phyloP scores from a whole-genome alignment of 2,888 invertebrate species.

The Cerastoderma edule region DNA sequence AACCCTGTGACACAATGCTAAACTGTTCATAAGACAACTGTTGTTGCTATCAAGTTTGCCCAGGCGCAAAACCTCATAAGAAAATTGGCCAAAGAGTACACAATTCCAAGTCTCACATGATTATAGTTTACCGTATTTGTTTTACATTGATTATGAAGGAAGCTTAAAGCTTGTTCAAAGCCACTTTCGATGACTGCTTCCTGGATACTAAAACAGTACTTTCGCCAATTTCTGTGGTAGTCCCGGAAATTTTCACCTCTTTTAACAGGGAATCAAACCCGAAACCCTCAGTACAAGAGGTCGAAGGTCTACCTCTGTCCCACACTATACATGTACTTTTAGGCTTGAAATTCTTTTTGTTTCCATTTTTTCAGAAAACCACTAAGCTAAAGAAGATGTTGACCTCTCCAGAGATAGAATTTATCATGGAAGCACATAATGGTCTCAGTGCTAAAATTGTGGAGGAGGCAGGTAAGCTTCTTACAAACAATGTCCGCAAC shows the following conservation, averaged over 20 bases:
- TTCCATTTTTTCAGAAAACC: conserved; percentile 77
- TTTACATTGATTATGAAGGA: no score
- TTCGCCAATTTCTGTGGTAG: neutral
- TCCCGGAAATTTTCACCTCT: conserved; percentile 1
- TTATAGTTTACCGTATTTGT: no score
- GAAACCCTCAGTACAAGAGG: neutral
- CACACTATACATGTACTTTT: neutral
- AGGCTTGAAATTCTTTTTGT: neutral
- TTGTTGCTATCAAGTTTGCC: no score
- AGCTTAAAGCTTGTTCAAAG: no score
- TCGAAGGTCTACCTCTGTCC: neutral
- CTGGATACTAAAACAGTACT: neutral
- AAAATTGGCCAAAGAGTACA: no score
- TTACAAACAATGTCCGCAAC: neutral
- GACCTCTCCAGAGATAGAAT: conserved; percentile 81
- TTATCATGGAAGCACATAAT: conserved; percentile 85
- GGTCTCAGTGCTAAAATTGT: conserved; percentile 84
- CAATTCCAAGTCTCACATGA: no score
- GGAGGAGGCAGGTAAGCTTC: conserved; percentile 83
- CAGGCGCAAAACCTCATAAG: no score
- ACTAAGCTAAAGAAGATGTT: conserved; percentile 83
- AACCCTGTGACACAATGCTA: no score
- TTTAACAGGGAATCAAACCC: neutral
- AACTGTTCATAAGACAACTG: no score
- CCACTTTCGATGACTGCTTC: no score